A percentile compares a stretch with the other conserved stretches of the same genome.
These are phyloP conservation scores for Eulacestoma nigropectus DNA, from an alignment of 2,113 vertebrate genomes.

Conservation along the genomic window DNA sequence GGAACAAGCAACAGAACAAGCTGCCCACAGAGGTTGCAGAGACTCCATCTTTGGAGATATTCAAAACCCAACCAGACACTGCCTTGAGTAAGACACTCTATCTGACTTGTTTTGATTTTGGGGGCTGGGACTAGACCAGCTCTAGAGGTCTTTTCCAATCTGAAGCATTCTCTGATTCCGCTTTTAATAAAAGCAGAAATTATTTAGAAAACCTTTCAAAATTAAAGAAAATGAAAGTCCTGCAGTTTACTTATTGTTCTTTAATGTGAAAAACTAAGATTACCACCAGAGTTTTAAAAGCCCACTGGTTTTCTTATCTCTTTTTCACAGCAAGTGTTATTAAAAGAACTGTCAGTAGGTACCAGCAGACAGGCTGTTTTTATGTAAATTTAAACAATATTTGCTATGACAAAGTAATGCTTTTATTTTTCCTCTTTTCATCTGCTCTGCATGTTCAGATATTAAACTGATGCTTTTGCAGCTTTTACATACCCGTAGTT, in stretches of 20 bases:
- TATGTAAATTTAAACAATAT: constrained; percentile 45
- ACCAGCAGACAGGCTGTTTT: constrained; percentile 15
- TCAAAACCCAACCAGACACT: background rate
- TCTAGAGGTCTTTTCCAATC: background rate
- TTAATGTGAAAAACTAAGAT: constrained; percentile 43
- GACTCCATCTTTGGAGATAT: background rate
- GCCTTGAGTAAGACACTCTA: background rate
- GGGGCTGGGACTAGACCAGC: background rate
- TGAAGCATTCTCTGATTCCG: background rate
- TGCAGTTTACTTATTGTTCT: constrained; percentile 50
- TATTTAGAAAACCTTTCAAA: background rate
- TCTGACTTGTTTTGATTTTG: background rate
- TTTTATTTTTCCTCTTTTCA: background rate
- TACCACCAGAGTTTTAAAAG: constrained; percentile 56
- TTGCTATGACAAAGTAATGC: background rate
- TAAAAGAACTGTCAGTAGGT: constrained; percentile 45
- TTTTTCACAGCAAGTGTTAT: constrained; percentile 53
- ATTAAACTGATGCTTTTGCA: background rate
- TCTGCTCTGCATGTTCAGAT: background rate
- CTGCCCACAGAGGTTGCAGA: background rate
- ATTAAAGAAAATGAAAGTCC: constrained; percentile 16
- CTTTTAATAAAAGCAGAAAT: background rate
- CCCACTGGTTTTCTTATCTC: constrained; percentile 51
- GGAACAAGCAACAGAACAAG: background rate
- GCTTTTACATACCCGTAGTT: background rate